These are phyloP conservation scores for Panagrolaimus sp. DNA, from an alignment of 1,140 invertebrate genomes.

Conservation along the genomic window DNA sequence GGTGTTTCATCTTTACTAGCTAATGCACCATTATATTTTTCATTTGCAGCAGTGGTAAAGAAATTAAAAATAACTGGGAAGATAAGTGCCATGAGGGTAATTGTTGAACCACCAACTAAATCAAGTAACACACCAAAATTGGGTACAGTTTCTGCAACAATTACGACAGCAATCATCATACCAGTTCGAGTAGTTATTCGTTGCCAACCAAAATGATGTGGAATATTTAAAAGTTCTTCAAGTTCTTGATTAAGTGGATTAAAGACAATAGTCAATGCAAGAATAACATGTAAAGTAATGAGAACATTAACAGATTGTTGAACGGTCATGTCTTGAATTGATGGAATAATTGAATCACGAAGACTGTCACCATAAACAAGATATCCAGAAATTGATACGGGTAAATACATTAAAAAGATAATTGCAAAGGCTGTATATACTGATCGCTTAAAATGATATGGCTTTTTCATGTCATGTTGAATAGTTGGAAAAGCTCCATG, in stretches of 20 bases:
- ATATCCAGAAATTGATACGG: conserved; percentile 49
- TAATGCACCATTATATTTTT: conserved; percentile 37
- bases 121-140: conserved; percentile 80
- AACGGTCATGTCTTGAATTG: conserved; percentile 46
- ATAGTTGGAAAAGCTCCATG: conserved; percentile 61
- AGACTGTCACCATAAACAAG: conserved; percentile 49
- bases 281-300: conserved; percentile 59
- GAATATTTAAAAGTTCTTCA: conserved; percentile 67
- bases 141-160: conserved; percentile 75
- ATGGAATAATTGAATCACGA: conserved; percentile 54
- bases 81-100: conserved; percentile 70
- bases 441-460: conserved; percentile 47
- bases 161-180: conserved; percentile 69
- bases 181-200: conserved; percentile 66
- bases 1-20: conserved; percentile 39
- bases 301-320: conserved; percentile 59
- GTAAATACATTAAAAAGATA: conserved; percentile 49
- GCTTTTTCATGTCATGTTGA: conserved; percentile 61
- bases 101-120: conserved; percentile 60
- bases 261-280: conserved; percentile 60
- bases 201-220: conserved; percentile 61
- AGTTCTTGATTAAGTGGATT: conserved; percentile 64
- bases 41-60: conserved; percentile 60
- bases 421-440: conserved; percentile 49
- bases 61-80: conserved; percentile 78